A percentile compares a stretch with the other conserved stretches of the same genome.
Conservation (phyloP, 2,797 vertebrate species). For the Pangasius macronema region DNA sequence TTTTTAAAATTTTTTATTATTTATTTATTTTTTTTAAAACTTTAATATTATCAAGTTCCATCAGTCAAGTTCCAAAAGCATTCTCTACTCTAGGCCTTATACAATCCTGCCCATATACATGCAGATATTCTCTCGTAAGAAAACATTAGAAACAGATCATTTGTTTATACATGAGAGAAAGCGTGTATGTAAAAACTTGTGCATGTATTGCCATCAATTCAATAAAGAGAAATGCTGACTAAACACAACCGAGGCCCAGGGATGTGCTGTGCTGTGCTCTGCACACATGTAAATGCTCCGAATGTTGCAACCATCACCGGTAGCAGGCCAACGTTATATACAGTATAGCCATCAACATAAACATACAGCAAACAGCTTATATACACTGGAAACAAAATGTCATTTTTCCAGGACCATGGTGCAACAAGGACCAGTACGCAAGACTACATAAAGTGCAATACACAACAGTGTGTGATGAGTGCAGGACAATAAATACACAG, state of each 20-base stretch:
- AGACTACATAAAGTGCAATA: too few species aligned
- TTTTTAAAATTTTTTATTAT: not conserved
- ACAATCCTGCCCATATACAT: not conserved
- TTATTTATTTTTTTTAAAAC: too few species aligned
- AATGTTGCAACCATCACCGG: not conserved
- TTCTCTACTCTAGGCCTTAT: not conserved
- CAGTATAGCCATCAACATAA: not conserved
- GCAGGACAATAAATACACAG: too few species aligned
- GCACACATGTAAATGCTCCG: not conserved
- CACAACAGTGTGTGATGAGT: too few species aligned
- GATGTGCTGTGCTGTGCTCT: not conserved
- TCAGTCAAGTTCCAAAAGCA: not conserved
- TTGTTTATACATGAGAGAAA: slow-evolving; percentile 28
- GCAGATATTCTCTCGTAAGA: not conserved
- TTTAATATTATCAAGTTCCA: not conserved
- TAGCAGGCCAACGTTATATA: not conserved
- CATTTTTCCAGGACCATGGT: too few species aligned
- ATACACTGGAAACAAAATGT: too few species aligned
- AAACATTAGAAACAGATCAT: not conserved
- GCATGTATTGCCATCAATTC: slow-evolving; percentile 38
- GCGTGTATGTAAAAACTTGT: slow-evolving; percentile 3
- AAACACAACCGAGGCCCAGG: slow-evolving; percentile 25
- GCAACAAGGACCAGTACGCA: too few species aligned
- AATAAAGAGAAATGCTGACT: slow-evolving; percentile 43
- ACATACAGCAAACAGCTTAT: not conserved